Base-by-base conservation (phyloP, 2,888 invertebrate genomes). In the Ryuthela nishihirai region DNA sequence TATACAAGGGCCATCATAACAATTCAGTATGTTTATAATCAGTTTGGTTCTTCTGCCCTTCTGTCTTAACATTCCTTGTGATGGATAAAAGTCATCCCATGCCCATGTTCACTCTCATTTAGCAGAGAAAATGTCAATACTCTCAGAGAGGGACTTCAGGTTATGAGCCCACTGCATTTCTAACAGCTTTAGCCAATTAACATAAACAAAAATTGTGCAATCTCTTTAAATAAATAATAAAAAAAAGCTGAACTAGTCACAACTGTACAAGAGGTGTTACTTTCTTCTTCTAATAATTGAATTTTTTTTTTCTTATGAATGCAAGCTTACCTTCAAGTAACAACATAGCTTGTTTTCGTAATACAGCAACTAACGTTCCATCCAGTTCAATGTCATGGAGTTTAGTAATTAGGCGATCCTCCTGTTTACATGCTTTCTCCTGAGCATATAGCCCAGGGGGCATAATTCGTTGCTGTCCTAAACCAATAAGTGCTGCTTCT, bases 371-470 rank as follows among this genome's bases (percentile, higher is more conserved):
- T 44, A 85, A 76, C 48, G 82, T 82, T 49, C 83, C 81, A 73
- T 88, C 88, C 66, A 87, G 78, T 69, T 87, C 86, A 64, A 88
- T 83, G 64, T 86, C 83, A 71, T 85, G 85, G 44, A 89, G 77
- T 70, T 85, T 84, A 24, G 80, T 80, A 64, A 88, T 85, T 58
- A 89, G 77, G 10, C 84, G 80, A 73, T 88, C 87, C 75, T 88
- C 88, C 77, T 88, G 84, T 64, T 82, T 82, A 69, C 81, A 81
- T 2, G 82, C 80, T 69, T 83, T 83, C 69, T 83, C 83, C 76
- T 88, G 88, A 44, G 87, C 85, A 72, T 88, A 88, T 2, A 87
- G 76, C 2, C 88, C 88, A 35, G 82, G 80, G 0, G 88, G 88
- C 79, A 88, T 81, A 72, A 85, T 82, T 61, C 88, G 76, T 71